Base-by-base conservation (phyloP, 1,140 invertebrate genomes). In the Papilio polytes region DNA sequence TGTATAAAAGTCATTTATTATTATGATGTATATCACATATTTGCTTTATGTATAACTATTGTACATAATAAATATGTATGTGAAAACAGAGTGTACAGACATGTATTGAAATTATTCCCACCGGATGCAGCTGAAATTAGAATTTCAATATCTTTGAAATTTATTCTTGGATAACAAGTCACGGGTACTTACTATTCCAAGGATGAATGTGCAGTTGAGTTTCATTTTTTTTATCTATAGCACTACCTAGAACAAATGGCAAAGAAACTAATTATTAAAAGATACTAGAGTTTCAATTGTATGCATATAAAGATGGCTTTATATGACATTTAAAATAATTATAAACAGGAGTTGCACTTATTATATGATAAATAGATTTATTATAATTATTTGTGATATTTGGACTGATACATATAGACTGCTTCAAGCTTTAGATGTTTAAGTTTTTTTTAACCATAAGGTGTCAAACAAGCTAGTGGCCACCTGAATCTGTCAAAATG, bases 91-190 rank as follows among this genome's bases (percentile, higher is more conserved):
- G 59, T 3, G 31, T 26, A 12, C 13, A 22, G 22, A 63, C 26
- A 26, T 8, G 26, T 63, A 26, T 26, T 4, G 59, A 63, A 63
- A 63, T 26, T 26, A 63, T 63, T 63, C 20, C 59, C 59, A 63
- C 20, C 59, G 22, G 59, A 63, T 63, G 59, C 59, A 63, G 22
- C 59, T 26, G 13, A 63, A 63, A 63, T 63, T 63, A 10, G n/a
- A 59, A 59, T 59, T 59, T 59, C 20, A 59, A 59, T 20, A 59
- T 22, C 56, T 59, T 59, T 59, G 56, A 59, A 59, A 59, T 59
- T 59, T 22, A 63, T 63, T 31, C 22, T 22, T 4, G 59, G 12
- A 63, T 13, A 63, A 63, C 22, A 63, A 63, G 22, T 63, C 4
- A 26, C 10, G 9, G 20, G 22, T 63, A 26, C 26, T 63, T 63